A percentile compares a stretch with the other conserved stretches of the same genome.
phyloP scores from a whole-genome alignment of 2,797 vertebrate genomes.

The Florisuga fusca region DNA sequence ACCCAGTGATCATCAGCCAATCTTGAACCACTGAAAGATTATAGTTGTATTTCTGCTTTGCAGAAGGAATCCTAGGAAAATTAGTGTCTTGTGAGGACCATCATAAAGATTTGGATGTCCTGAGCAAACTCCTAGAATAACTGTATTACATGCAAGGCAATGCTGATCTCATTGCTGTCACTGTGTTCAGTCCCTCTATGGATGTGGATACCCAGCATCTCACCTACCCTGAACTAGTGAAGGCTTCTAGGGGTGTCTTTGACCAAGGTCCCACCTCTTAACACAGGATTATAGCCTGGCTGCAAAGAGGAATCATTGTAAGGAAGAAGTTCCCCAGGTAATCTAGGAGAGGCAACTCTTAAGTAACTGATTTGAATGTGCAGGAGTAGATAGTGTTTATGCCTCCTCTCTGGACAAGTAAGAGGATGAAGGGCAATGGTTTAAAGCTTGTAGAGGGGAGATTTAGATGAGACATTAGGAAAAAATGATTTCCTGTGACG shows the following conservation, averaged over 20 bases:
- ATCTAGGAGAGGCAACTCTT: neutral
- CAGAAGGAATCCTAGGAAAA: neutral
- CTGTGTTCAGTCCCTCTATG: neutral
- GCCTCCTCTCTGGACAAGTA: neutral
- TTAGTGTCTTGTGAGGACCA: neutral
- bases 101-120: neutral
- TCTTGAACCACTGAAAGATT: neutral
- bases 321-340: neutral
- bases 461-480: no score
- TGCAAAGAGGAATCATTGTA: neutral
- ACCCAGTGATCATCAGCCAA: neutral
- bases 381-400: neutral
- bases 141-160: rapidly evolving
- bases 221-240: neutral
- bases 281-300: neutral
- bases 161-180: neutral
- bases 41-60: neutral
- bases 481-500: no score
- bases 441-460: no score
- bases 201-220: rapidly evolving
- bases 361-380: neutral
- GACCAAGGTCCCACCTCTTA: neutral
- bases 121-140: neutral
- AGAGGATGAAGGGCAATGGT: no score
- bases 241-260: neutral